Evolutionary conservation across 2,888 invertebrate species (phyloP).

Genomic region (Arrhopalites spinosus): DNA sequence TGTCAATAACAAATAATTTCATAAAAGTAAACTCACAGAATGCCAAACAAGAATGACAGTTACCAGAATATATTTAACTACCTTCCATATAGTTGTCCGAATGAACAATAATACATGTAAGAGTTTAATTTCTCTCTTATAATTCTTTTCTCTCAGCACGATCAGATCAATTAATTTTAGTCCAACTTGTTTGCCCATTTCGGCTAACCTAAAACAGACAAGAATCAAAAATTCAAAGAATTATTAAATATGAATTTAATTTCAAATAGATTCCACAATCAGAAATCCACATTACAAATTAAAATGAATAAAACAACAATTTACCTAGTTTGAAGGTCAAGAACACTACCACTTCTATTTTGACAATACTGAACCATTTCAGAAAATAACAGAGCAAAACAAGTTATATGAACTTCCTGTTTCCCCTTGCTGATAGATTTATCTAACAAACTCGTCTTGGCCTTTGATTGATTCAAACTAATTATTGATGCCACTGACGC

Average conservation of each 20-base stretch:
- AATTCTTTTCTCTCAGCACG: slow-evolving; percentile 89
- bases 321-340: slow-evolving; percentile 93
- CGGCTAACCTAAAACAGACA: slow-evolving; percentile 73
- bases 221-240: background rate
- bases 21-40: too few species aligned
- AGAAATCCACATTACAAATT: background rate
- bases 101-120: slow-evolving; percentile 93
- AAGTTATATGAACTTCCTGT: slow-evolving; percentile 87
- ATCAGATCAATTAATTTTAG: slow-evolving; percentile 89
- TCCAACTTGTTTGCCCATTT: slow-evolving; percentile 94
- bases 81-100: slow-evolving; percentile 96
- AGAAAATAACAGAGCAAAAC: slow-evolving; percentile 93
- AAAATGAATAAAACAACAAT: background rate
- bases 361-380: slow-evolving; percentile 99
- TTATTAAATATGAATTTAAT: background rate
- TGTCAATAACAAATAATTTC: slow-evolving; percentile 58
- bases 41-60: too few species aligned
- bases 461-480: slow-evolving; percentile 50
- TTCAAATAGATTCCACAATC: background rate
- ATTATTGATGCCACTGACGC: slow-evolving; percentile 39
- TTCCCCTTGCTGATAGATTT: slow-evolving; percentile 90
- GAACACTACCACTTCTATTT: slow-evolving; percentile 90
- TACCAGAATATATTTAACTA: slow-evolving; percentile 58
- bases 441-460: slow-evolving; percentile 81
- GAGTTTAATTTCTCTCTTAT: slow-evolving; percentile 92